phyloP scores from a whole-genome alignment of 2,888 invertebrate species.

The Bimastos eiseni region DNA sequence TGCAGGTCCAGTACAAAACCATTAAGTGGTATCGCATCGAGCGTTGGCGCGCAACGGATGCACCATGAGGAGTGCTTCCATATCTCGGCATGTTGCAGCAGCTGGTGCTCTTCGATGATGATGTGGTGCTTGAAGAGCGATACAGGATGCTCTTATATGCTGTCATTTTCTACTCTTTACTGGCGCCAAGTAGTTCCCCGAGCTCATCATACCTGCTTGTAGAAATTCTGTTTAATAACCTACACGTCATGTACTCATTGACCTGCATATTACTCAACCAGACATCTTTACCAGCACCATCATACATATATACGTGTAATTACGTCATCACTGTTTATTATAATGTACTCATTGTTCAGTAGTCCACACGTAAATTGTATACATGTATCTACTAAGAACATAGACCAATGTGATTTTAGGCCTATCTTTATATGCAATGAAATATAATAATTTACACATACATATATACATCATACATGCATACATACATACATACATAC shows the following conservation, averaged over 20 bases:
- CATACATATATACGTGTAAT: too few species aligned
- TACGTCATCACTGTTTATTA: too few species aligned
- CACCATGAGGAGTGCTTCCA: neutral
- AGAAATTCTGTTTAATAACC: neutral
- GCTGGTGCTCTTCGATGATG: neutral
- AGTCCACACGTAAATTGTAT: neutral
- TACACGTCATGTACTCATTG: neutral
- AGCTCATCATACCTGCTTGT: slow-evolving; percentile 13
- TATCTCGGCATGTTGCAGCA: slow-evolving; percentile 6
- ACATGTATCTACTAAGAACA: neutral
- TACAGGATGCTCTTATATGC: neutral
- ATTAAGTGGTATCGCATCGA: neutral
- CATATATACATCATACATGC: neutral
- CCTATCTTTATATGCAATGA: too few species aligned
- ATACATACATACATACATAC: too few species aligned
- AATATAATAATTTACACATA: neutral
- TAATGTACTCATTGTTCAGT: too few species aligned
- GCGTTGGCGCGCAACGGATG: neutral
- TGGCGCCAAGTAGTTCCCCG: neutral
- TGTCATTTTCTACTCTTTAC: neutral
- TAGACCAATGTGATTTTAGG: too few species aligned
- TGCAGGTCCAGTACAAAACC: slow-evolving; percentile 4
- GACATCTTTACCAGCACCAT: neutral
- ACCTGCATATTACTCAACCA: too few species aligned
- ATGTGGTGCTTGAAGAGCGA: neutral